Percentiles rank a stretch among this genome's conserved stretches.
phyloP scores from a whole-genome alignment of 2,797 vertebrate species.

The Antennarius maculatus region DNA sequence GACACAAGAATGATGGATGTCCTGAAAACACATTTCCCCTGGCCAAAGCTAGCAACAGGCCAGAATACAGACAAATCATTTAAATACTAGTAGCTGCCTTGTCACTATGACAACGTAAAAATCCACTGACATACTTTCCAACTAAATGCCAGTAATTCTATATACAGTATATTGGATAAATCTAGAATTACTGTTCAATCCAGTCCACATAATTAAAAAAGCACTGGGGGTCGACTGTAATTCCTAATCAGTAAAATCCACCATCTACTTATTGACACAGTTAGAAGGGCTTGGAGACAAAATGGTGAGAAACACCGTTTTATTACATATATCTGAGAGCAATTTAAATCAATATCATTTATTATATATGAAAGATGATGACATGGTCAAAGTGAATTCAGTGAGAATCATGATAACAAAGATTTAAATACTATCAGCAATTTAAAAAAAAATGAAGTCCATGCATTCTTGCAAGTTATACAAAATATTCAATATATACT shows the following conservation, averaged over 20 bases:
- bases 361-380: background rate
- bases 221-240: conserved; percentile 6
- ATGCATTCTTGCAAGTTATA: too few species aligned
- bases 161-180: background rate
- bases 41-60: too few species aligned
- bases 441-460: too few species aligned
- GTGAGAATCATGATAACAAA: background rate
- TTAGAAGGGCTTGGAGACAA: background rate
- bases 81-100: too few species aligned
- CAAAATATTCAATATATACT: too few species aligned
- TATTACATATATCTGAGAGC: background rate
- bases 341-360: background rate
- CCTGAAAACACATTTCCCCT: background rate
- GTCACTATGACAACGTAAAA: too few species aligned
- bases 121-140: too few species aligned
- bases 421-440: background rate
- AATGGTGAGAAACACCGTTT: too few species aligned
- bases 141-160: too few species aligned
- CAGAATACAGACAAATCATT: too few species aligned
- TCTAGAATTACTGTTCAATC: background rate
- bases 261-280: background rate
- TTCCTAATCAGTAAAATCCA: conserved; percentile 11
- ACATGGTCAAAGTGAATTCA: background rate
- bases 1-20: background rate
- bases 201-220: background rate